Conservation (phyloP, 2,113 vertebrate genomes). For the Myiagra hebetior region DNA sequence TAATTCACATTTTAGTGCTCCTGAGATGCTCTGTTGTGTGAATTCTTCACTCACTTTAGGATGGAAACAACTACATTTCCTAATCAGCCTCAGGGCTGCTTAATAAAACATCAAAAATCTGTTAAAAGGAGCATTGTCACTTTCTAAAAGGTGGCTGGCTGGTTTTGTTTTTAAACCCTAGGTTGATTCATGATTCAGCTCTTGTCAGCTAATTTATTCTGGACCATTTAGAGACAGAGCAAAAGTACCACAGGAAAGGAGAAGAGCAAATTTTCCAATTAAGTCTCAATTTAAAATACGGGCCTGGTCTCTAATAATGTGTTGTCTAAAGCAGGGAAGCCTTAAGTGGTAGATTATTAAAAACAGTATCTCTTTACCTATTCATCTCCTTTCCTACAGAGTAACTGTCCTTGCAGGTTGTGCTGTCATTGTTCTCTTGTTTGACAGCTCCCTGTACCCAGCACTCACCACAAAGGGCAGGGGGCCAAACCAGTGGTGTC, state of each 20-base stretch:
- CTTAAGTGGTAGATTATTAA: background rate
- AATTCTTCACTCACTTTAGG: background rate
- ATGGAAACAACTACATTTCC: background rate
- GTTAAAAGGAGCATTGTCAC: background rate
- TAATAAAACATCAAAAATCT: background rate
- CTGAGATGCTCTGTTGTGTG: background rate
- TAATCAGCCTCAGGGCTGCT: background rate
- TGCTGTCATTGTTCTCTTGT: background rate
- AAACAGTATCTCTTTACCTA: background rate
- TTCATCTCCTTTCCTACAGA: background rate
- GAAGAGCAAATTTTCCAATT: background rate
- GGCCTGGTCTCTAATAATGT: background rate
- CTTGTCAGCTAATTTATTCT: background rate
- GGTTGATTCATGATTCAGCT: background rate
- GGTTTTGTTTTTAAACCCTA: background rate
- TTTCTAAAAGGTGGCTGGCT: background rate
- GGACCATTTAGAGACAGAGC: background rate
- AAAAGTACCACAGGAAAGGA: background rate
- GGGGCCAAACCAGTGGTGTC: background rate
- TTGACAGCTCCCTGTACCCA: fast-evolving
- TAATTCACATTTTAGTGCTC: background rate
- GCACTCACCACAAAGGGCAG: background rate
- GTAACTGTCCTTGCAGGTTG: background rate
- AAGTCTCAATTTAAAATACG: background rate
- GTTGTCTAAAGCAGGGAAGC: background rate